phyloP scores from a whole-genome alignment of 1,140 invertebrate genomes.

The Lerema accius region DNA sequence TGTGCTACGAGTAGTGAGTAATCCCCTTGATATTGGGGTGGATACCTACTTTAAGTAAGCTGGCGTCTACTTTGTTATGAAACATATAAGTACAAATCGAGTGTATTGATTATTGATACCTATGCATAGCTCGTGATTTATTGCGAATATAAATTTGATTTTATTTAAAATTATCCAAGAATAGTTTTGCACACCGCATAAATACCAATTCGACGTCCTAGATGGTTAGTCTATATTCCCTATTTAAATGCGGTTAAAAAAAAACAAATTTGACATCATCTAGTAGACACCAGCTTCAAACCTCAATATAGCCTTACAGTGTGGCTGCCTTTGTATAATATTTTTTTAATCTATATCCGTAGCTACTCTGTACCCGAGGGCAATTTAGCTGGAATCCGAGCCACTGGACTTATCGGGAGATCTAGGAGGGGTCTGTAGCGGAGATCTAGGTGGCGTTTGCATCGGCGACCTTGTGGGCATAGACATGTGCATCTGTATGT shows the following conservation, averaged over 20 bases:
- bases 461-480: conserved; percentile 52
- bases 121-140: no score
- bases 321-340: neutral
- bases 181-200: no score
- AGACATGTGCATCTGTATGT: conserved; percentile 89
- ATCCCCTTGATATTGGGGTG: neutral
- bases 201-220: no score
- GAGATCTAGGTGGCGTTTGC: conserved; percentile 45
- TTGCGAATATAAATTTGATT: no score
- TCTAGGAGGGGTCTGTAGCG: conserved; percentile 47
- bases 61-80: no score
- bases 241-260: neutral
- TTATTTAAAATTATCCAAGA: no score
- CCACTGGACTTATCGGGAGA: conserved; percentile 62
- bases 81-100: no score
- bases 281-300: neutral
- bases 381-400: conserved; percentile 52
- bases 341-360: neutral
- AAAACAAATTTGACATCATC: neutral
- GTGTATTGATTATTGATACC: no score
- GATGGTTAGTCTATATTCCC: no score
- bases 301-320: neutral
- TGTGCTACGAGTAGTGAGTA: conserved; percentile 11
- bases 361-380: neutral
- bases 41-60: neutral